These are phyloP conservation scores for Ectemnius continuus DNA, from an alignment of 2,888 invertebrate species.

Conservation along the genomic window DNA sequence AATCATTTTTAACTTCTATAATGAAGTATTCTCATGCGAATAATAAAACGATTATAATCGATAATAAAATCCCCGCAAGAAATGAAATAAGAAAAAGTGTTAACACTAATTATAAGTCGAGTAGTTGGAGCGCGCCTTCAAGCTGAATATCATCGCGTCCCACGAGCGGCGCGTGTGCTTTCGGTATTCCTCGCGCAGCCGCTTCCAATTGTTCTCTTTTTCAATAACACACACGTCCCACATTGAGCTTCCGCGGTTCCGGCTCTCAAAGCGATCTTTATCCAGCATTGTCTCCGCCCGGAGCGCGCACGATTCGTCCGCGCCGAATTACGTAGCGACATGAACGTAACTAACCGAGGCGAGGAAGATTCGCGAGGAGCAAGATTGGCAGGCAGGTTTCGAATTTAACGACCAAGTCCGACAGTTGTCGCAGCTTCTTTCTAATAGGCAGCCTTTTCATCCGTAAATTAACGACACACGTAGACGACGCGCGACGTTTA, in stretches of 20 bases:
- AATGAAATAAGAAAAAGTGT: no score
- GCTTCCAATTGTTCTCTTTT: constrained; percentile 4
- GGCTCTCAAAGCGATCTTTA: neutral
- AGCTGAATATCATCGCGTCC: no score
- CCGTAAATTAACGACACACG: constrained; percentile 19
- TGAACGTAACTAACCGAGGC: neutral
- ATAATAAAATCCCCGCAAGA: no score
- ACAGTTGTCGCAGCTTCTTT: neutral
- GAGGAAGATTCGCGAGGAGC: neutral
- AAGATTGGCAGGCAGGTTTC: no score
- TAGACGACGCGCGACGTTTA: constrained; percentile 42
- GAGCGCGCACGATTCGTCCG: neutral
- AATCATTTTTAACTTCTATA: no score
- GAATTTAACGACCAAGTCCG: neutral
- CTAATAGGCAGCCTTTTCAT: constrained; percentile 5
- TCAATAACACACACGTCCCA: constrained; percentile 2
- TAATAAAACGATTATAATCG: no score
- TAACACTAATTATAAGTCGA: no score
- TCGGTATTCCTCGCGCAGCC: neutral
- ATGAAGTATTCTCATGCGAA: no score
- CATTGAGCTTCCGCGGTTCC: neutral
- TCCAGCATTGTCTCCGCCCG: neutral
- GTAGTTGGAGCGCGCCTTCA: no score
- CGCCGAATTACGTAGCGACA: neutral
- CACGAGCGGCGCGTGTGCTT: neutral